Evolutionary conservation across 1,140 invertebrate genomes (phyloP).

Genomic region (Lysiphlebus fabarum): DNA sequence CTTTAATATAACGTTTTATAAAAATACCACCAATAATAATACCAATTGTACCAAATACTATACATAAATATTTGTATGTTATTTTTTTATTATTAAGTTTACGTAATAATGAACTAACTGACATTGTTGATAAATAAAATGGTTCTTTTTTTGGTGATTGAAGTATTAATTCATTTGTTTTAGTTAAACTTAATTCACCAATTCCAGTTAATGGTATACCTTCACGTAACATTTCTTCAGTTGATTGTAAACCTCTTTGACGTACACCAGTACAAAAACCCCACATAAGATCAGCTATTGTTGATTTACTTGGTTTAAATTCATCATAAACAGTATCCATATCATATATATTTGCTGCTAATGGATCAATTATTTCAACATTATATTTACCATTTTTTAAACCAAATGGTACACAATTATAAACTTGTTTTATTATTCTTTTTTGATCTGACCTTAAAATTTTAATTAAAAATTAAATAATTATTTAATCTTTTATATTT

Average conservation of each 20-base stretch:
- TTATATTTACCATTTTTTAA: constrained; percentile 60
- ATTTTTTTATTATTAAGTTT: constrained; percentile 66
- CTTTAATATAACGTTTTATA: constrained; percentile 61
- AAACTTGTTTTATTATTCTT: constrained; percentile 68
- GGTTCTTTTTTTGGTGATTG: constrained; percentile 66
- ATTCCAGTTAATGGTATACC: constrained; percentile 73
- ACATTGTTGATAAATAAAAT: constrained; percentile 69
- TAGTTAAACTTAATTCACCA: constrained; percentile 60
- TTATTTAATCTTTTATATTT: constrained; percentile 1
- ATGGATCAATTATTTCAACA: constrained; percentile 70
- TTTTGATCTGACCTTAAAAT: constrained; percentile 64
- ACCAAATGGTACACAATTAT: constrained; percentile 72
- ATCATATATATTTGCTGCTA: constrained; percentile 72
- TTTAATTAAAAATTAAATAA: not conserved
- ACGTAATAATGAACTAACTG: constrained; percentile 64
- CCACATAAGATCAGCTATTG: constrained; percentile 74
- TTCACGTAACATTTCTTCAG: constrained; percentile 74
- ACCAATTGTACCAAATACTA: constrained; percentile 68
- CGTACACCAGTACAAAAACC: constrained; percentile 71
- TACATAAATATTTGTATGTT: constrained; percentile 61
- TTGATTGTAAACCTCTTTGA: constrained; percentile 73
- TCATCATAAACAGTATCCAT: constrained; percentile 73
- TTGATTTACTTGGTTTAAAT: constrained; percentile 69
- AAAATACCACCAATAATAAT: constrained; percentile 64
- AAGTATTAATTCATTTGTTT: constrained; percentile 54